Base-by-base conservation (phyloP, 2,113 vertebrate species). In the Stegostoma tigrinum region DNA sequence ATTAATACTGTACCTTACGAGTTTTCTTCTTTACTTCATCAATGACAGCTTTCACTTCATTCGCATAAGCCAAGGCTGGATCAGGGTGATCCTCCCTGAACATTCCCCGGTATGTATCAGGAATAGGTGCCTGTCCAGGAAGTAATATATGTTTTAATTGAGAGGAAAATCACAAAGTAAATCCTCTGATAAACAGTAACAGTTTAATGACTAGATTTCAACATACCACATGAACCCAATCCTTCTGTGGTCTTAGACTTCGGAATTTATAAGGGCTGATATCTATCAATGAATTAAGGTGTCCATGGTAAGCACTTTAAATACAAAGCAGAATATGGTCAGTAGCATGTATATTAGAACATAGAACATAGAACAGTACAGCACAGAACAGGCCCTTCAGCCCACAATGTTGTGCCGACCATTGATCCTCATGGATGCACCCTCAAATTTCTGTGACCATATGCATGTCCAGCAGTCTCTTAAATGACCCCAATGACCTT, bases 241-340 rank as follows among this genome's bases (percentile, higher is more conserved):
- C 98, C 98, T 99, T 99, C 97, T 99, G 98, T 96, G 98, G 98
- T 72, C 97, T 97, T 97, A 99, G 97, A 97, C 98, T 98, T 96
- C 97, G 97, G 98, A 99, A 99, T 97, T 99, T 99, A 98, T 99
- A 99, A 83, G 99, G 99, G 96, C 99, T 99, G 97, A 99, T 99
- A 97, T 99, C 98, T 83, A 98, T 99, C 97, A 99, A 97, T 96
- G 98, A 99, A 97, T 97, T 98, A 96, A 99, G 98, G 97, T 99
- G 98, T 94, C 99, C 99, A 0, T 99, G 99, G 97, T 99, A 99
- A 85, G 98, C 99, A 96, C 99, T 99, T 97, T 95, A 95, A 97
- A 96, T 97, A 97, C 96, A 97, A 97, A 97, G 85, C 72, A 64
- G 85, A 83, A 5, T 48, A 6, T 87, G 24, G 48, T 90, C 27